Percentiles rank a stretch among this genome's conserved stretches.
phyloP scores from a whole-genome alignment of 2,797 vertebrate species.

The Leptodactylus fallax region DNA sequence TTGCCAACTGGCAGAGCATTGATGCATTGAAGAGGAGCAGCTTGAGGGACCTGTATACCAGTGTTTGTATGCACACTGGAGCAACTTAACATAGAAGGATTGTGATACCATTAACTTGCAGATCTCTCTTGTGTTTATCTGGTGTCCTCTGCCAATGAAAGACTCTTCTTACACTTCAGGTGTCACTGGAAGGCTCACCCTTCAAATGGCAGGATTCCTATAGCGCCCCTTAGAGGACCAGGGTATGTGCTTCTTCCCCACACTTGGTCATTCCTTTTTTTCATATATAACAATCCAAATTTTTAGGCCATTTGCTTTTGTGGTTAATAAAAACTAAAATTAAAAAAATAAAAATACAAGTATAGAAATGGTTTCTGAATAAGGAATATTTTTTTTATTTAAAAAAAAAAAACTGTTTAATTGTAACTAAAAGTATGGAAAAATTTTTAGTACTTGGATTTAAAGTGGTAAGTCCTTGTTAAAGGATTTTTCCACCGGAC shows the following conservation, averaged over 20 bases:
- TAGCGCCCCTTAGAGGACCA: too few relatives aligned
- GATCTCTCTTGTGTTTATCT: conserved; percentile 18
- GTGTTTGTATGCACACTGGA: conserved; percentile 73
- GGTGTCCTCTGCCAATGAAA: conserved; percentile 23
- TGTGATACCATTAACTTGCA: conserved; percentile 63
- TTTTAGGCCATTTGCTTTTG: too few relatives aligned
- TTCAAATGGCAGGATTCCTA: not conserved
- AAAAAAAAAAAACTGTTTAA: too few relatives aligned
- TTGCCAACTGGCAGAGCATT: conserved; percentile 92
- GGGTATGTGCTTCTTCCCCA: not conserved
- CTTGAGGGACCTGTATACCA: conserved; percentile 76
- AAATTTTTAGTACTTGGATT: too few relatives aligned
- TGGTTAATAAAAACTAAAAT: too few relatives aligned
- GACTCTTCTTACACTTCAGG: not conserved
- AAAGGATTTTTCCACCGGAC: too few relatives aligned
- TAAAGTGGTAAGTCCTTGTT: too few relatives aligned
- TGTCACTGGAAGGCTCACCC: not conserved
- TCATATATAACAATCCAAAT: not conserved
- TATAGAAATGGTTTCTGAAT: too few relatives aligned
- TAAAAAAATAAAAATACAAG: too few relatives aligned
- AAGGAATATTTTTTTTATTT: too few relatives aligned
- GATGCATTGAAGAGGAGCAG: conserved; percentile 80
- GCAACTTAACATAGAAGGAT: conserved; percentile 70
- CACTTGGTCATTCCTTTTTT: not conserved
- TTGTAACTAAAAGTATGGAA: too few relatives aligned